Base-by-base conservation (phyloP, 2,888 invertebrate species). In the Dynastes hyllus region DNA sequence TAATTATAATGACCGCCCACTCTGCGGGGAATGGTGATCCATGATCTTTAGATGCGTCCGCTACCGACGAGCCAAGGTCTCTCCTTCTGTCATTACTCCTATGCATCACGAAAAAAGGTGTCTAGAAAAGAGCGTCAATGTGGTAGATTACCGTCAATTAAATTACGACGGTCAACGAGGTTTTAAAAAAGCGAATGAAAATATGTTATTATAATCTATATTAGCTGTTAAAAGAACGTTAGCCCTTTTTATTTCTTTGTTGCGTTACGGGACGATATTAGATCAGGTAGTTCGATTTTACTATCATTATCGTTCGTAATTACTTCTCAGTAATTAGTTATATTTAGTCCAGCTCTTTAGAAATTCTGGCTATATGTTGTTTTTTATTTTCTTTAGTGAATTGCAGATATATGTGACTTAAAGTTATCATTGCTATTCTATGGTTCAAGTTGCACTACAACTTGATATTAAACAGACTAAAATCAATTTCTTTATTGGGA, bases 1-100 rank as follows among this genome's bases (percentile, higher is more conserved):
- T 84, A 84, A 85, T 85, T 84, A 85, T 84, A 84, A 85, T 83
- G 84, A 83, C 83, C 82, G 84, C 82, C 82, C 83, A 80, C 84
- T 83, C 83, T 79, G 83, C 58, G 82, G 82, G 81, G 82, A 84
- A 85, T 84, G 83, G 82, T 83, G 84, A 83, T 82, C 83, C 83
- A 83, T 83, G 81, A 82, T 80, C 78, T 79, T 77, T 77, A 66
- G 73, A 76, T 70, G 77, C 71, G 55, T 76, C 80, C 77, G 82
- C 82, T 81, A 81, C 81, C 81, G 80, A 81, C 80, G n/a, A 50
- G 81, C 78, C 80, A 82, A 80, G 81, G 79, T 78, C 80, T 63
- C 66, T 63, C 77, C 76, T 32, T 32, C 53, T 80, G 80, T 80
- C 78, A 81, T 77, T 58, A 71, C 40, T 40, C 40, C 22, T 37